Base-by-base conservation (phyloP, 2,113 vertebrate genomes). In the Echinops telfairi region DNA sequence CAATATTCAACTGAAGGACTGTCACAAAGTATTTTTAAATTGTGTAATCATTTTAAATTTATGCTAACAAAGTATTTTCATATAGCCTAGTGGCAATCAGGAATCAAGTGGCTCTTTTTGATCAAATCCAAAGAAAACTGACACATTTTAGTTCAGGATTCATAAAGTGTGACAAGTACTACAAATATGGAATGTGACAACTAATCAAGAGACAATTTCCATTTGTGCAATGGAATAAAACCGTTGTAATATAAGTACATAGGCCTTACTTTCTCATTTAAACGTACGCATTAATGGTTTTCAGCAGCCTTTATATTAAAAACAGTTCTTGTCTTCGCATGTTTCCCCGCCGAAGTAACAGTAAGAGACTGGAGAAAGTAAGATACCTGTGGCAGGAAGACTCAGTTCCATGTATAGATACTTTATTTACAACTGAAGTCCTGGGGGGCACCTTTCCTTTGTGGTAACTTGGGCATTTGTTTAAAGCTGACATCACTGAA, bases 71-170 rank as follows among this genome's bases (percentile, higher is more conserved):
- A 89, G 27, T 57, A 81, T 58, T 91, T 87, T 70, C 58, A 19
- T 29, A 62, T 75, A 83, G 83, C 40, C 6, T 84, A 85, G 3
- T 73, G 27, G 80, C 17, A 91, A 77, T 66, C 3, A 71, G 33
- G 90, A 96, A 76, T 20, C 38, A 73, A 77, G 33, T 94, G 9
- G 20, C 15, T 83, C 43, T 31, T 93, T 83, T 43, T 82, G 6
- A 66, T 27, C 66, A 83, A 77, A 47, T 73, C 23, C 57, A 64
- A 90, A 84, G n/a, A 58, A 90, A 88, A 91, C 86, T 23, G 38
- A 79, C n/a, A 68, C 76, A 84, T 57, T 83, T 84, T 76, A 81
- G 66, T 53, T 64, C 33, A 29, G 3, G 27, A 75, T 81, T 92
- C 57, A 80, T 20, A 86, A 90, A 71, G 6, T 70, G 9, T 85